Percentiles rank a stretch among this genome's conserved stretches.
Conservation (phyloP, 2,113 vertebrate species). For the Semnornis frantzii region DNA sequence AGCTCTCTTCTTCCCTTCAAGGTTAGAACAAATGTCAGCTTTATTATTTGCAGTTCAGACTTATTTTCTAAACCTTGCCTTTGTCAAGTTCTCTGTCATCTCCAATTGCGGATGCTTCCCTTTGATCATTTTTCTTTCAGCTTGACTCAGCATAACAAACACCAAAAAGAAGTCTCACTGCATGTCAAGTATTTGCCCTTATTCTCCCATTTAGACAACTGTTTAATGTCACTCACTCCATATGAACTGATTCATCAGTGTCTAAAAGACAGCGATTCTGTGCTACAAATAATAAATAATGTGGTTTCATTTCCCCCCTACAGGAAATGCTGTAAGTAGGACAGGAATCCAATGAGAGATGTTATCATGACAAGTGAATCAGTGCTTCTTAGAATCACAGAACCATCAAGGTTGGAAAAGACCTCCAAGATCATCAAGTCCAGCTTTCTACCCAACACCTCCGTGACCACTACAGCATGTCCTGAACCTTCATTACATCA, state of each 20-base stretch:
- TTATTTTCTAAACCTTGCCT: not conserved
- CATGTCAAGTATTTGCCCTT: not conserved
- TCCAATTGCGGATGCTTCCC: not conserved
- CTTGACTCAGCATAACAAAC: not conserved
- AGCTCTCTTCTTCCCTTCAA: not conserved
- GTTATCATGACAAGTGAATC: not conserved
- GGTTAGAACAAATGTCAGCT: not conserved
- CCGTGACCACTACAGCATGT: too few species aligned
- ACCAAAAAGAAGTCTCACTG: not conserved
- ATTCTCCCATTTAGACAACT: not conserved
- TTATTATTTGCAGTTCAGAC: not conserved
- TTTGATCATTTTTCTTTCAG: not conserved
- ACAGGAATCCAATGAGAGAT: not conserved
- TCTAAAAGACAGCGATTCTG: not conserved
- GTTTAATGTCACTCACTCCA: not conserved
- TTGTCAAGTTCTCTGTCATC: not conserved
- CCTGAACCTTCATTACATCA: too few species aligned
- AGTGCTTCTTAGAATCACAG: not conserved
- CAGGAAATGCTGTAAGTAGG: not conserved
- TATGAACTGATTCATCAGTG: not conserved
- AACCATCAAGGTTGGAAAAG: too few species aligned
- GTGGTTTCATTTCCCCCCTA: not conserved
- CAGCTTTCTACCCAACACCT: too few species aligned
- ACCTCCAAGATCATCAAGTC: too few species aligned
- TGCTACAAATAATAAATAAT: not conserved